Conservation (phyloP, 2,113 vertebrate genomes). For the Lutjanus erythropterus region DNA sequence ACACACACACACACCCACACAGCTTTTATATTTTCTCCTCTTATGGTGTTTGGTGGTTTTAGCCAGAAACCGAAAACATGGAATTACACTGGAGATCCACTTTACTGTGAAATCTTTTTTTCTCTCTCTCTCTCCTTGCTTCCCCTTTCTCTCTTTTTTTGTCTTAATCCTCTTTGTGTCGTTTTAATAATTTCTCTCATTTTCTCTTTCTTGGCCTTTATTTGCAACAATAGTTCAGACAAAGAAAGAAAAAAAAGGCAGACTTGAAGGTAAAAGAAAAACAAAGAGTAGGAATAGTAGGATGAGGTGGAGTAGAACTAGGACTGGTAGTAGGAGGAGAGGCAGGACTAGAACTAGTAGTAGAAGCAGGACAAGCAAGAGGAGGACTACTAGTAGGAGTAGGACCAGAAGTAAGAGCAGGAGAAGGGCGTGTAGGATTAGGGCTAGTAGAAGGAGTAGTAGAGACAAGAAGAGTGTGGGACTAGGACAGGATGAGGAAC, state of each 20-base stretch:
- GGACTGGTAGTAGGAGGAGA: neutral
- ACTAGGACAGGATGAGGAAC: no score
- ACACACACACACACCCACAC: conserved; percentile 4
- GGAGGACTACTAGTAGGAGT: neutral
- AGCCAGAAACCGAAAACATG: conserved; percentile 47
- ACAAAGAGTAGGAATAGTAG: neutral
- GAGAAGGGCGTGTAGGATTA: neutral
- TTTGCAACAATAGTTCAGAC: conserved; percentile 36
- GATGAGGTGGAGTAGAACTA: neutral
- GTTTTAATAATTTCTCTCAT: conserved; percentile 41
- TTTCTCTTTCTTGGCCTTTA: conserved; percentile 13
- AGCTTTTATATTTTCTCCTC: conserved; percentile 47
- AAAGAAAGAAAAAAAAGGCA: neutral
- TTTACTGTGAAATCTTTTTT: conserved; percentile 37
- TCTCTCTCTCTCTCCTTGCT: neutral
- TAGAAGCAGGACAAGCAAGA: neutral
- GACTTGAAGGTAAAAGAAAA: neutral
- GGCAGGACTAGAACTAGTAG: neutral
- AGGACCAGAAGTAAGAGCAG: neutral
- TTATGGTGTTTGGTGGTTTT: conserved; percentile 39
- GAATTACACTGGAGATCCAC: conserved; percentile 43
- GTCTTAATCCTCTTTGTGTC: conserved; percentile 49
- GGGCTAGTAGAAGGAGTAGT: neutral
- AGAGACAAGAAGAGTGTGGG: neutral
- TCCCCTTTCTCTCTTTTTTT: neutral